Conservation (phyloP, 1,140 invertebrate genomes). For the Leptopilina boulardi region DNA sequence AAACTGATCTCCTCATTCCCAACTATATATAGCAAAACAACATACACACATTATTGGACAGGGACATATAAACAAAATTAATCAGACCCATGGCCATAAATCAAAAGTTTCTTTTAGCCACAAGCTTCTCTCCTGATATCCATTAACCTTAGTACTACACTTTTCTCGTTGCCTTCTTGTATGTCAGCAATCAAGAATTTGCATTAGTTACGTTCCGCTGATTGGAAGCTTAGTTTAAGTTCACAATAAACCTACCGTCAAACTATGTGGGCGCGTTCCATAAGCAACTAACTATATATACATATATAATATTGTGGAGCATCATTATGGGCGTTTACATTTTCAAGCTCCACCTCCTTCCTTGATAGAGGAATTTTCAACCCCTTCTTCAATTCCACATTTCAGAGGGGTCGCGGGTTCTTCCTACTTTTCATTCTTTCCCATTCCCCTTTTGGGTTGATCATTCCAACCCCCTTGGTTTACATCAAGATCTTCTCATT, state of each 20-base stretch:
- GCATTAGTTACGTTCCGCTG: conserved; percentile 25
- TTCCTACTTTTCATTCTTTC: conserved; percentile 9
- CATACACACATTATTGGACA: neutral
- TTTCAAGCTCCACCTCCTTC: conserved; percentile 20
- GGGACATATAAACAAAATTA: conserved; percentile 21
- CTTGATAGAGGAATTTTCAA: neutral
- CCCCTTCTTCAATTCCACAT: neutral
- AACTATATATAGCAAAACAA: conserved; percentile 6
- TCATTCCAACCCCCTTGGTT: conserved; percentile 3
- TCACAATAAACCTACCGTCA: conserved; percentile 27
- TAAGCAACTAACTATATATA: no score
- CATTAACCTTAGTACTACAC: neutral
- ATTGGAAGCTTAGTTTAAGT: conserved; percentile 28
- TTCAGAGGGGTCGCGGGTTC: conserved; percentile 32
- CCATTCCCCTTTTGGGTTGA: conserved; percentile 26
- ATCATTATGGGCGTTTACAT: conserved; percentile 28
- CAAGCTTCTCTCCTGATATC: conserved; percentile 26
- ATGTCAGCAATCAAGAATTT: conserved; percentile 33
- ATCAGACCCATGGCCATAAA: conserved; percentile 25
- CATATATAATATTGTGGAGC: neutral
- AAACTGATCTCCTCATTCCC: neutral
- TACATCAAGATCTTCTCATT: neutral
- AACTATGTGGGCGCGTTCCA: conserved; percentile 8
- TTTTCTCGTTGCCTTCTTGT: conserved; percentile 32
- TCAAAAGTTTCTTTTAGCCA: conserved; percentile 11